Evolutionary conservation across 2,888 invertebrate genomes (phyloP), one percentile per base, ranked within the genome.

Genomic region (Uloborus plumipes): DNA sequence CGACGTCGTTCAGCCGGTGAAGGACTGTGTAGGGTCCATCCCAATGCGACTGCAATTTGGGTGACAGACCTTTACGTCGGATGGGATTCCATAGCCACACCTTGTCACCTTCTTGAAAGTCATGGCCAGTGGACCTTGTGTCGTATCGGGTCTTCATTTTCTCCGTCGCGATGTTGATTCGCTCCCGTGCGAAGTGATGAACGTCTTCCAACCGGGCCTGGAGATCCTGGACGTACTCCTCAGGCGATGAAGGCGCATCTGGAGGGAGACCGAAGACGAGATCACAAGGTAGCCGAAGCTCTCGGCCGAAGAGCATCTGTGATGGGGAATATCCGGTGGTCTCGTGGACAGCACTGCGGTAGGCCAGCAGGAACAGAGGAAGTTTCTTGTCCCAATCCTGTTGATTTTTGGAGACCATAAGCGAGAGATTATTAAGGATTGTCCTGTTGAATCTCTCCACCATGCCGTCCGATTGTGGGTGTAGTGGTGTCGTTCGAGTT

Each of bases 11-110:
- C n/a, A 70, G 31, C 18, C 58, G 55, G 16, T 70, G 55, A 11
- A 70, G 31, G 39, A 55, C 58, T 70, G 2, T 70, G 39, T 70
- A 70, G 1, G 70, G 70, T 39, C 70, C 70, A 39, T 70, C 55
- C 70, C 55, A 70, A 15, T 13, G 39, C 14, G 16, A 39, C 31
- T 58, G 39, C 9, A 39, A 18, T 31, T 39, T 58, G 14, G 51
- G 20, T n/a, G 53, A 55, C 13, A 62, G 62, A 9, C 26, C 62
- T 39, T 31, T 62, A 1, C n/a, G 26, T 62, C 62, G 26, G n/a
- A 15, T 14, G n/a, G 62, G 62, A 26, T 14, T 58, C 26, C 47
- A 39, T 18, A 70, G 18, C n/a, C 58, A 31, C n/a, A 53, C 20
- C 11, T 58, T 55, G 55, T 58, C 69, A 4, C 58, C 69, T 70